These are phyloP conservation scores for Mamestra configurata DNA, from an alignment of 1,140 invertebrate species.

Conservation along the genomic window DNA sequence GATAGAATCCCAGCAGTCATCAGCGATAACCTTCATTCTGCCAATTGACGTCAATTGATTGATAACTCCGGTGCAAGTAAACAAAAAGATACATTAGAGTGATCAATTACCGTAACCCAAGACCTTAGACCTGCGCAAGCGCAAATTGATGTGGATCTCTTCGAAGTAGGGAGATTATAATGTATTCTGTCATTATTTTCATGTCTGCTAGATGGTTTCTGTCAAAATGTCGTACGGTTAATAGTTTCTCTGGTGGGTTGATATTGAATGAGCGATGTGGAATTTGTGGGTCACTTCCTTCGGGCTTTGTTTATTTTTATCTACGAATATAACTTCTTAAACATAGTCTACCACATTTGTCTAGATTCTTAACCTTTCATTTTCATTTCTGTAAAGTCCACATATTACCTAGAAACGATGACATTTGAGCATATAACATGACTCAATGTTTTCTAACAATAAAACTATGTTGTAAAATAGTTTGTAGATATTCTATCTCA, in stretches of 20 bases:
- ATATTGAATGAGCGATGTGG: conserved; percentile 1
- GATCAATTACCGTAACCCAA: conserved; percentile 57
- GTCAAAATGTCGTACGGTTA: background rate
- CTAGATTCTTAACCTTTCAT: background rate
- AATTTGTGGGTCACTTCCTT: conserved; percentile 1
- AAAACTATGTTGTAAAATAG: conserved; percentile 14
- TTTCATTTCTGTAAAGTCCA: background rate
- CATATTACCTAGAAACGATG: conserved; percentile 4
- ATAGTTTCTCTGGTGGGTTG: background rate
- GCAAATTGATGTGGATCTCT: conserved; percentile 52
- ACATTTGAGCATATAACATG: conserved; percentile 20
- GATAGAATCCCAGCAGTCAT: conserved; percentile 59
- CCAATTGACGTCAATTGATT: conserved; percentile 78
- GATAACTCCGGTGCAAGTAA: conserved; percentile 71
- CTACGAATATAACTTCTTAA: background rate
- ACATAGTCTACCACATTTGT: background rate
- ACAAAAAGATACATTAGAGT: conserved; percentile 70
- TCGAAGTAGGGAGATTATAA: conserved; percentile 50
- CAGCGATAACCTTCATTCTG: conserved; percentile 68
- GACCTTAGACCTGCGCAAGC: conserved; percentile 59
- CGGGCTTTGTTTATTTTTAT: background rate
- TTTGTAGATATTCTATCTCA: conserved; percentile 22
- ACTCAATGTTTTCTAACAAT: conserved; percentile 36
- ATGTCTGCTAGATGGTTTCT: conserved; percentile 2
- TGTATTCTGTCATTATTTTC: conserved; percentile 23